Base-by-base conservation (phyloP, 2,113 vertebrate species). In the Pteruthius melanotis region DNA sequence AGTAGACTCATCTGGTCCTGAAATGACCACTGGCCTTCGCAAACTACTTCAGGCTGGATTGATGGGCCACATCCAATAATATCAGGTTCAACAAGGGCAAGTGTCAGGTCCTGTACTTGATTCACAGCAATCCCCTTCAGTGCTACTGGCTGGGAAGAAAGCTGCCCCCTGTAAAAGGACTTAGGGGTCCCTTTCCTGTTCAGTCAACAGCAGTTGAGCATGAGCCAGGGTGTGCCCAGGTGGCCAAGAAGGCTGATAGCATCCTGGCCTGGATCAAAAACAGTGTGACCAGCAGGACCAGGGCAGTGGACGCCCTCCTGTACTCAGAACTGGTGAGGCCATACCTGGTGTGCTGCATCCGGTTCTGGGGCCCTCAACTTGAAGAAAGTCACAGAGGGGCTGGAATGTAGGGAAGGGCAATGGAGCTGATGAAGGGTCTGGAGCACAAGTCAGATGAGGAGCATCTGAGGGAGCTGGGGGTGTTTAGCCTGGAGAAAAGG, bases 331-430 rank as follows among this genome's bases (percentile, higher is more conserved):
- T 60, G 28, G 9, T 45, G 45, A 53, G 69, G 39, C 20, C 4
- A 8, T 2, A 45, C 6, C 39, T 45, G 0, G 0, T 75, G 2
- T 18, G 1, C 30, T 68, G 61, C 11, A 7, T 26, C 37, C 20
- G 8, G 23, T 45, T 89, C 39, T 26, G 40, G n/a, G 20, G 11
- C 20, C 4, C 40, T 66, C 22, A 53, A 2, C 15, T 47, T 18
- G 18, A 74, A 59, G 30, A 42, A 72, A 8, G 35, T 20, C 35
- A 37, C 1, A 49, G 26, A 69, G 31, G 8, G 8, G 15, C 33
- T 78, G n/a, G 10, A 61, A 6, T 3, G 6, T 13, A 47, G 40
- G 2, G 9, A 61, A 54, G 5, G 30, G 10, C 11, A 40, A 4
- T 3, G 4, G 11, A 76, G 21, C 6, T 61, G 30, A 15, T 1